These are phyloP conservation scores for Malacoraja senta DNA, from an alignment of 2,797 vertebrate genomes.

Conservation along the genomic window DNA sequence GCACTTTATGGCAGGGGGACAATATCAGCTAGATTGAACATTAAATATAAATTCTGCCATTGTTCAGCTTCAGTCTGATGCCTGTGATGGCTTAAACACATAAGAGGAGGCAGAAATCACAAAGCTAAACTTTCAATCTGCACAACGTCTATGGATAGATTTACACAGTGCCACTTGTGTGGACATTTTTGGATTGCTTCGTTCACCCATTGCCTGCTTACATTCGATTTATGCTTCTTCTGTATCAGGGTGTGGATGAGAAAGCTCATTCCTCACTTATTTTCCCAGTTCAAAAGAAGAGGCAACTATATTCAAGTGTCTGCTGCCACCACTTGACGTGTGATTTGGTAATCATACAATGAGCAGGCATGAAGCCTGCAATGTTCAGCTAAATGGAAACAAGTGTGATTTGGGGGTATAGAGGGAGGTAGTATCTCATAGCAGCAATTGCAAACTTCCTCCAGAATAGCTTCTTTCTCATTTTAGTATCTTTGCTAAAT, in stretches of 20 bases:
- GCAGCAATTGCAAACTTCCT: neutral
- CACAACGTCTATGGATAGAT: neutral
- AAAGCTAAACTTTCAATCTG: neutral
- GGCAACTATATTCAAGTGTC: constrained; percentile 21
- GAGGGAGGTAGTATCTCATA: too few relatives aligned
- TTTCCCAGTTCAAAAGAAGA: constrained; percentile 33
- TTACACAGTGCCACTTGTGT: neutral
- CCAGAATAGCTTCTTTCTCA: neutral
- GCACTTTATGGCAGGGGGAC: too few relatives aligned
- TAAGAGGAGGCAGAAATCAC: neutral
- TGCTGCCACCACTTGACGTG: constrained; percentile 28
- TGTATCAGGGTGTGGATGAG: neutral
- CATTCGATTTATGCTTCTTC: constrained; percentile 31
- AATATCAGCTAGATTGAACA: too few relatives aligned
- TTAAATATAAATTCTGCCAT: too few relatives aligned
- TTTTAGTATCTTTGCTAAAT: neutral
- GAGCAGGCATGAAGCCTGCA: constrained; percentile 16
- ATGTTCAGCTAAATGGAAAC: neutral
- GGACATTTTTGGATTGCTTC: constrained; percentile 18
- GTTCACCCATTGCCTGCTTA: constrained; percentile 31
- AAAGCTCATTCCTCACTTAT: constrained; percentile 33
- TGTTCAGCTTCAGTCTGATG: neutral
- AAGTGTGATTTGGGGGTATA: neutral
- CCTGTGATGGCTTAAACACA: neutral
- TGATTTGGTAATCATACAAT: constrained; percentile 35